phyloP scores from a whole-genome alignment of 2,797 vertebrate species.

The Taenioides sp. region DNA sequence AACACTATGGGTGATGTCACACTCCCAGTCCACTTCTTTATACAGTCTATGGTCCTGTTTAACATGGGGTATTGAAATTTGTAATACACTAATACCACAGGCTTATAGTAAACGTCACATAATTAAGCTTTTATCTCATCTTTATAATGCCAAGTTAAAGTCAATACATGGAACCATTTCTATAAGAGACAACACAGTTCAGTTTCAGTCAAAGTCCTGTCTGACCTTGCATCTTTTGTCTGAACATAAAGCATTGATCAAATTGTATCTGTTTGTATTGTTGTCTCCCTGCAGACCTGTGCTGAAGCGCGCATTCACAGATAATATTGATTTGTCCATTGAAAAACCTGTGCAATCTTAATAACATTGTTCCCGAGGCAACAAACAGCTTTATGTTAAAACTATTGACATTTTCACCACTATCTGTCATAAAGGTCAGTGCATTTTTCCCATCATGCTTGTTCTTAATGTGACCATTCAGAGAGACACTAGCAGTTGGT shows the following conservation, averaged over 20 bases:
- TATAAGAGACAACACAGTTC: not conserved
- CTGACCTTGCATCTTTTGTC: not conserved
- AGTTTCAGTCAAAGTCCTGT: not conserved
- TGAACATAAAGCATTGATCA: slow-evolving; percentile 1
- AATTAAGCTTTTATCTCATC: too few relatives aligned
- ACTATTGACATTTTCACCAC: not conserved
- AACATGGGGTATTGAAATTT: too few relatives aligned
- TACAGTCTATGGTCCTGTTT: too few relatives aligned
- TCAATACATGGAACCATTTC: not conserved
- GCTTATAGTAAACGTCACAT: too few relatives aligned
- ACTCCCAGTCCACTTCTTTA: too few relatives aligned
- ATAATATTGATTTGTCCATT: not conserved
- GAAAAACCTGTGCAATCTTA: slow-evolving; percentile 2
- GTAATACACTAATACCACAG: too few relatives aligned
- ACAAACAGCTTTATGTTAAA: not conserved
- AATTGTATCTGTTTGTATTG: not conserved
- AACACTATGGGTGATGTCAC: too few relatives aligned
- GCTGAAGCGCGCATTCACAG: not conserved
- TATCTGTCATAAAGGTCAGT: not conserved
- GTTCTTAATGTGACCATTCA: not conserved
- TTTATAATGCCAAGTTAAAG: too few relatives aligned
- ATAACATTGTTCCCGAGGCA: not conserved
- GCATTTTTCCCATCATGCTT: not conserved
- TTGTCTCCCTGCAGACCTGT: not conserved
- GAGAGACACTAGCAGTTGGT: not conserved